phyloP scores from a whole-genome alignment of 2,113 vertebrate species.

The Notarius lentiginosus region DNA sequence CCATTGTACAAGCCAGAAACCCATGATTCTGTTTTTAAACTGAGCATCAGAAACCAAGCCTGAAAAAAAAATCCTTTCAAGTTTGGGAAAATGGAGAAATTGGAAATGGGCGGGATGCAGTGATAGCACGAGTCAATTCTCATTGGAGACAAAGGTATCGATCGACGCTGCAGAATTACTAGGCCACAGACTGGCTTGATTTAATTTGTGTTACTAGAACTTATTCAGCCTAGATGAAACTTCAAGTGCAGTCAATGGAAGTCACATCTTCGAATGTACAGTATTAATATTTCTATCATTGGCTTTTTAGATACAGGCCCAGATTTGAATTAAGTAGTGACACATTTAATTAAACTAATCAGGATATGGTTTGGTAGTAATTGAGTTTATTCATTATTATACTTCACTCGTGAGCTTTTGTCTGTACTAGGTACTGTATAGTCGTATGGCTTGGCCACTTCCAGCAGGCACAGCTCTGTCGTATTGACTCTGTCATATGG shows the following conservation, averaged over 20 bases:
- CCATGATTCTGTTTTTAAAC: neutral
- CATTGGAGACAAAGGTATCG: conserved; percentile 45
- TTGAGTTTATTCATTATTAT: neutral
- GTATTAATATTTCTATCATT: neutral
- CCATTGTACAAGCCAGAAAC: too few species aligned
- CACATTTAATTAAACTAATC: neutral
- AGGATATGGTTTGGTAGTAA: neutral
- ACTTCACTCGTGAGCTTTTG: neutral
- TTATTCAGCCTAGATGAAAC: neutral
- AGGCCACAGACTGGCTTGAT: conserved; percentile 30
- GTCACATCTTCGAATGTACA: neutral
- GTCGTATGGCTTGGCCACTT: neutral
- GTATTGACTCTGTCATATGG: neutral
- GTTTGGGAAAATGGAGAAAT: neutral
- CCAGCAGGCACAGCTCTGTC: neutral
- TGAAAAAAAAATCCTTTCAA: neutral
- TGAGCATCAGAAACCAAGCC: neutral
- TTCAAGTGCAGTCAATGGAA: neutral
- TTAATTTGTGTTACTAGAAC: conserved; percentile 49
- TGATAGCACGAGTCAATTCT: conserved; percentile 8
- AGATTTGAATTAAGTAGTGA: neutral
- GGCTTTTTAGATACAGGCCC: neutral
- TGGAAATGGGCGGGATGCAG: neutral
- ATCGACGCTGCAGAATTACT: conserved; percentile 45
- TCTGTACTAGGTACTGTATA: neutral